Conservation (phyloP, 2,113 vertebrate species). For the Gambusia affinis region DNA sequence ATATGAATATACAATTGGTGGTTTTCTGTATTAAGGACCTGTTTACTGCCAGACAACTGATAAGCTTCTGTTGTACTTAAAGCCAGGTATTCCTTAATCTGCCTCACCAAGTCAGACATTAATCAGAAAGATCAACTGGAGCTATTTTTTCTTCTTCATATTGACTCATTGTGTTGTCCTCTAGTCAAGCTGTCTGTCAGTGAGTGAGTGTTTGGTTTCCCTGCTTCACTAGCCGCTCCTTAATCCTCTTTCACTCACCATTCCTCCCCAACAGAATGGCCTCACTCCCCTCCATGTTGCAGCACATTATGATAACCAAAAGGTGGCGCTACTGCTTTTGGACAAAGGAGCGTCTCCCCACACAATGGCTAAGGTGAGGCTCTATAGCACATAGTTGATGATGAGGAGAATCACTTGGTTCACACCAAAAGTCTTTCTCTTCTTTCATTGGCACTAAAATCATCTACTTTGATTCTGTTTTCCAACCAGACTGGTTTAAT, state of each 20-base stretch:
- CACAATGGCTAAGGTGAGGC: slow-evolving; percentile 93
- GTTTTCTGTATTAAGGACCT: slow-evolving; percentile 58
- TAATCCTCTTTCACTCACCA: slow-evolving; percentile 60
- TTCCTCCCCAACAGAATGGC: slow-evolving; percentile 89
- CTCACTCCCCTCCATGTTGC: slow-evolving; percentile 98
- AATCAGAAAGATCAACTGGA: slow-evolving; percentile 37
- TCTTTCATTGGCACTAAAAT: background rate
- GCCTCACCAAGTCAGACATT: slow-evolving; percentile 44
- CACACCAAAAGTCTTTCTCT: background rate
- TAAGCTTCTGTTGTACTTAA: slow-evolving; percentile 52
- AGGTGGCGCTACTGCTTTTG: slow-evolving; percentile 94
- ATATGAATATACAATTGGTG: slow-evolving; percentile 3
- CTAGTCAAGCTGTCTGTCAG: slow-evolving; percentile 6
- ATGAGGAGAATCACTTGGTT: background rate
- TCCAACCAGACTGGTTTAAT: no score
- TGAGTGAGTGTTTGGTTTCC: background rate
- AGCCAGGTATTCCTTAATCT: slow-evolving; percentile 22
- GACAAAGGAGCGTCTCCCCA: slow-evolving; percentile 96
- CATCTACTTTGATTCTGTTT: no score
- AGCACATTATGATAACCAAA: slow-evolving; percentile 98
- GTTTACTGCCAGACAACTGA: slow-evolving; percentile 53
- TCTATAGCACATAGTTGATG: background rate
- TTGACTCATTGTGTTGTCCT: background rate
- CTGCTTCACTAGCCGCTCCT: slow-evolving; percentile 48
- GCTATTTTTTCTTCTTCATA: slow-evolving; percentile 1